A percentile compares a stretch with the other conserved stretches of the same genome.
phyloP scores from a whole-genome alignment of 2,797 vertebrate species.

The Sciaenops ocellatus region DNA sequence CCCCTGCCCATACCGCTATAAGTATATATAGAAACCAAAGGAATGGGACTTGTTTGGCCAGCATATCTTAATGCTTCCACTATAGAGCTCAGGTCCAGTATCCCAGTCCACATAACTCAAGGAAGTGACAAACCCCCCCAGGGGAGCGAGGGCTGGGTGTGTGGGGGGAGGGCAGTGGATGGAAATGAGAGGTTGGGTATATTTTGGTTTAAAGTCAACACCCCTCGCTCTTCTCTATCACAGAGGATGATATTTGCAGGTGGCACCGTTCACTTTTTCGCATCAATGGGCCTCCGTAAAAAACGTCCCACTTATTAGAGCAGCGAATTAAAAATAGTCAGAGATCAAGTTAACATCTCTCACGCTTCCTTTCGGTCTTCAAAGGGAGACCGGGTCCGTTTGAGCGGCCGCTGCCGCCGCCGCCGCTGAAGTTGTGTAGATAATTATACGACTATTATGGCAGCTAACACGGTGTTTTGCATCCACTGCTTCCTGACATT shows the following conservation, averaged over 20 bases:
- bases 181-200: conserved; percentile 61
- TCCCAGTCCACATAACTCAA: conserved; percentile 83
- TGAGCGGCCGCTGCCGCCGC: conserved; percentile 17
- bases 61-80: conserved; percentile 72
- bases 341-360: conserved; percentile 48
- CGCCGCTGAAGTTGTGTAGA: conserved; percentile 48
- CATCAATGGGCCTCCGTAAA: conserved; percentile 46
- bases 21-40: conserved; percentile 78
- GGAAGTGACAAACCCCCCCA: conserved; percentile 74
- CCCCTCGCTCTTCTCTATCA: conserved; percentile 36
- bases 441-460: conserved; percentile 71
- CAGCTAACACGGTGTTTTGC: conserved; percentile 64
- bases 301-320: conserved; percentile 42
- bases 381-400: conserved; percentile 24
- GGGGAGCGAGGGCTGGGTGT: conserved; percentile 55
- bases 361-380: conserved; percentile 37
- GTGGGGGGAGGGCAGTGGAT: conserved; percentile 11
- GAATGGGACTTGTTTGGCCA: conserved; percentile 80
- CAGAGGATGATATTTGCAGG: conserved; percentile 20
- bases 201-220: conserved; percentile 70
- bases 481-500: conserved; percentile 67
- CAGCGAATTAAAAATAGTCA: conserved; percentile 53
- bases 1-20: conserved; percentile 53
- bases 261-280: conserved; percentile 50
- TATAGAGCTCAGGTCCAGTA: conserved; percentile 71